Conservation (phyloP, 2,113 vertebrate species). For the Stegastes partitus region DNA sequence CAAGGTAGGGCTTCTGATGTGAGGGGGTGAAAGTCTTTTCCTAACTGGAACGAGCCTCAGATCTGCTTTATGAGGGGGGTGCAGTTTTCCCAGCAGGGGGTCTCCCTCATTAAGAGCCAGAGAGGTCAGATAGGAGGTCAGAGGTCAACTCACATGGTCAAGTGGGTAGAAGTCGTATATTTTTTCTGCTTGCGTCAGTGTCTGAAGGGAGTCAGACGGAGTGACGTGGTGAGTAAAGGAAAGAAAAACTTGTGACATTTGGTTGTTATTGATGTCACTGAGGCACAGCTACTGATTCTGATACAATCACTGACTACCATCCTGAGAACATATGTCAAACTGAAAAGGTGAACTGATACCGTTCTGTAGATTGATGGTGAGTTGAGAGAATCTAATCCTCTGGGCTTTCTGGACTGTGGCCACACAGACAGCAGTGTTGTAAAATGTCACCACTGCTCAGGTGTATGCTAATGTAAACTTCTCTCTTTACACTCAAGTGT, state of each 20-base stretch:
- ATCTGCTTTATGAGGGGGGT: slow-evolving; percentile 34
- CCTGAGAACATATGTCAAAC: neutral
- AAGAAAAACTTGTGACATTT: neutral
- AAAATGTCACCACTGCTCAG: slow-evolving; percentile 16
- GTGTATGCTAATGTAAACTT: slow-evolving; percentile 40
- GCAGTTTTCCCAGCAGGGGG: slow-evolving; percentile 28
- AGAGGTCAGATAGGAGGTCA: slow-evolving; percentile 51
- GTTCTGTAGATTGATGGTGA: neutral
- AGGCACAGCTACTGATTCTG: neutral
- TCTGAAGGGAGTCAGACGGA: neutral
- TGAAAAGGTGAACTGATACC: neutral
- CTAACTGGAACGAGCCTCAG: slow-evolving; percentile 10
- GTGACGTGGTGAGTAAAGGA: neutral
- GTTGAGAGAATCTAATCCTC: neutral
- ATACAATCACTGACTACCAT: neutral
- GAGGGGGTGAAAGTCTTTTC: slow-evolving; percentile 21
- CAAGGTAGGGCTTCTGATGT: neutral
- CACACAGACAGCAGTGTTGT: slow-evolving; percentile 19
- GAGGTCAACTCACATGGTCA: slow-evolving; percentile 73
- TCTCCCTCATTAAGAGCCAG: slow-evolving; percentile 47
- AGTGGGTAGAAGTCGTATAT: slow-evolving; percentile 45
- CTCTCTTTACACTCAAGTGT: slow-evolving; percentile 42
- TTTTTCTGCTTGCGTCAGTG: slow-evolving; percentile 29
- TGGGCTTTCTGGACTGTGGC: neutral
- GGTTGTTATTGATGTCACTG: neutral